Percentiles rank a stretch among this genome's conserved stretches.
phyloP scores from a whole-genome alignment of 2,888 invertebrate species.

The Eumerus sabulonum region DNA sequence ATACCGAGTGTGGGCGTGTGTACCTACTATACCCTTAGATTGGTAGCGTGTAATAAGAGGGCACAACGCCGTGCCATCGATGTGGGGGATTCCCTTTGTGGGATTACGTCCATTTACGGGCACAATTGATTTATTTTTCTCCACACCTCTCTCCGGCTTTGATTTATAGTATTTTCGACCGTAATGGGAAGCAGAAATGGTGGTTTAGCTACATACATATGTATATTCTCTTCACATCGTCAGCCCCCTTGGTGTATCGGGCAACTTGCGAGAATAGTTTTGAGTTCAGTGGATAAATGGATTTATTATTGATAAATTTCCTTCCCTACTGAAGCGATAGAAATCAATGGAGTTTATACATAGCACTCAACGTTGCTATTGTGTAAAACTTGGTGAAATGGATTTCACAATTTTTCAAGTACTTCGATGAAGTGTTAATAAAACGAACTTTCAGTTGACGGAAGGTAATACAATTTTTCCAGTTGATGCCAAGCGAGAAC shows the following conservation, averaged over 20 bases:
- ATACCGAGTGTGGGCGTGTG: conserved; percentile 40
- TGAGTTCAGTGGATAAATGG: conserved; percentile 44
- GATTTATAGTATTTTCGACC: conserved; percentile 27
- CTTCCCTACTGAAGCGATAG: no score
- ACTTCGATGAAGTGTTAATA: no score
- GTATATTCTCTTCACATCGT: background rate
- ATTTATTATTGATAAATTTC: conserved; percentile 22
- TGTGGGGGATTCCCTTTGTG: conserved; percentile 35
- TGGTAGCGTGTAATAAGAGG: conserved; percentile 23
- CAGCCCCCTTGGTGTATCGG: background rate
- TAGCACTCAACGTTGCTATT: no score
- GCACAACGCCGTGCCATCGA: conserved; percentile 13
- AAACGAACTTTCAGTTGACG: no score
- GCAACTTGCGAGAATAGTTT: background rate
- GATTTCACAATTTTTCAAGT: no score
- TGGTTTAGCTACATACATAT: background rate
- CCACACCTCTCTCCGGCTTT: conserved; percentile 20
- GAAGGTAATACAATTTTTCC: no score
- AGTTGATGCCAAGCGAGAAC: no score
- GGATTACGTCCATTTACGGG: conserved; percentile 46
- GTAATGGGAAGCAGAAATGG: background rate
- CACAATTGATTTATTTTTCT: conserved; percentile 54
- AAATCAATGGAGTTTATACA: no score
- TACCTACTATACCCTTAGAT: conserved; percentile 18
- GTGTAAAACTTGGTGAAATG: no score